Conservation (phyloP, 35 echinoderm and acorn worm species). For the Lytechinus pictus region DNA sequence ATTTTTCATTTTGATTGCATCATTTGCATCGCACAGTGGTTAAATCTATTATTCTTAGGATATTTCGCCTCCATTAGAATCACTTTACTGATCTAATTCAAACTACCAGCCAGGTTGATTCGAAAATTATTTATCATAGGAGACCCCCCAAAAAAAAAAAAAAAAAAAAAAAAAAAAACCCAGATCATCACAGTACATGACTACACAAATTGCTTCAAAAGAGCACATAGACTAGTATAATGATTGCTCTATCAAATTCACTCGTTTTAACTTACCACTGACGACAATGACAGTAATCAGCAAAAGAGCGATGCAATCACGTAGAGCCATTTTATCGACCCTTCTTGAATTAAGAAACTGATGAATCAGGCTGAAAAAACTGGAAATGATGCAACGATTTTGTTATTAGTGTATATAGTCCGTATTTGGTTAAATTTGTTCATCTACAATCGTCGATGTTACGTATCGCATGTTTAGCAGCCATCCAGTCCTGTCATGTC, state of each 20-base stretch:
- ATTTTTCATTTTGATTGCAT: no score
- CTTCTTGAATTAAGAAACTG: neutral
- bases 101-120: no score
- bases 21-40: no score
- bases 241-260: neutral
- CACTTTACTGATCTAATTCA: no score
- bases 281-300: neutral
- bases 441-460: neutral
- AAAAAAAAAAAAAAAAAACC: no score
- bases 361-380: neutral
- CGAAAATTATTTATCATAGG: no score
- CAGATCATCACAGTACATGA: no score
- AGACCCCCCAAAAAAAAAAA: no score
- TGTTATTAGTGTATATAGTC: neutral
- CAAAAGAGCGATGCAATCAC: neutral
- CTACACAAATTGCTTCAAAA: neutral
- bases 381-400: neutral
- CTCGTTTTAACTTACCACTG: neutral
- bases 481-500: neutral
- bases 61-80: no score
- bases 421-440: neutral
- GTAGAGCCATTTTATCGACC: conserved; percentile 1
- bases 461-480: neutral
- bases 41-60: no score
- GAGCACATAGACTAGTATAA: neutral